Base-by-base conservation (phyloP, 2,113 vertebrate genomes). In the Sinocyclocheilus grahami region DNA sequence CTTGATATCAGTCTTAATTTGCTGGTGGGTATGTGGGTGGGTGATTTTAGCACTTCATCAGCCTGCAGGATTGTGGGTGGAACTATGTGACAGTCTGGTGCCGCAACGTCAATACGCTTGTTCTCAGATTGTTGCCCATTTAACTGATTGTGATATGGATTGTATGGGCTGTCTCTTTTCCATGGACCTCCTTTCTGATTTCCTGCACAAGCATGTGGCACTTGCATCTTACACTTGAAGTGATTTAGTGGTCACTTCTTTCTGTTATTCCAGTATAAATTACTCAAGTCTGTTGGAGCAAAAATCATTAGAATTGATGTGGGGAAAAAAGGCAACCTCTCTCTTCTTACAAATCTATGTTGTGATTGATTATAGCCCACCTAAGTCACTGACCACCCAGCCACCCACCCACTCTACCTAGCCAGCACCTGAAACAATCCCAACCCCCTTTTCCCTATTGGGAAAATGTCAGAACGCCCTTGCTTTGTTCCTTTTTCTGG, bases 1-100 rank as follows among this genome's bases (percentile, higher is more conserved):
- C 82, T 83, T 84, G 67, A 84, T 74, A 84, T 58, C 69, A 74
- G 69, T 74, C 82, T 71, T 82, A 71, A 71, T 82, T 37, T 53
- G 37, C 22, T 3, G 39, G 81, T 82, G 46, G 9, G 8, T 51
- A 20, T 74, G 82, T 84, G 51, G 82, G 82, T 84, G 69, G 65
- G 67, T 24, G 82, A 74, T 37, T 84, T 74, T 60, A 75, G 30
- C 82, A 75, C 51, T 83, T 84, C 33, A 24, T 74, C 69, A 74
- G 69, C 30, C 53, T 84, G 69, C 30, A 58, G 48, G 39, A 58
- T 84, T 82, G 81, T 51, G 81, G 63, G 69, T 58, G 82, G 82
- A 74, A 84, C 67, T 60, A 60, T 71, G 65, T 84, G 81, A 71
- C 81, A 71, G 81, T 84, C 33, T 74, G 20, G 9, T 42, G 72